Base-by-base conservation (phyloP, 2,888 invertebrate species). In the Crossocerus cetratus region DNA sequence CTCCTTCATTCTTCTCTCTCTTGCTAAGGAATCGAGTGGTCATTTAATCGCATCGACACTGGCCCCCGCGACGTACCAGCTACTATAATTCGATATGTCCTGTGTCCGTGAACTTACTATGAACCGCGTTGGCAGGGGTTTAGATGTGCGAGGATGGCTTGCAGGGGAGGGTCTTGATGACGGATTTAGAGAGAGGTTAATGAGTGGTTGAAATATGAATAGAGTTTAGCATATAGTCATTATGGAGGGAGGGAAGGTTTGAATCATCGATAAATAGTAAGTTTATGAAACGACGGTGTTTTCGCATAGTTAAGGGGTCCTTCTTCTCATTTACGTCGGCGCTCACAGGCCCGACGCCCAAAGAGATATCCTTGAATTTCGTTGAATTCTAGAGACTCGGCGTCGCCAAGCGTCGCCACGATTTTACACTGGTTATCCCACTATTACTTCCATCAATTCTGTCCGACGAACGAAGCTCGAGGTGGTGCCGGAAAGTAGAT, bases 131-230 rank as follows among this genome's bases (percentile, higher is more conserved):
- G 70, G 70, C 64, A 55, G 63, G 68, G 74, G 69, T 18, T 57
- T 59, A 72, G 61, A 23, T 45, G 53, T 57, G 32, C 32, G 49
- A 57, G 68, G 74, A 56, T 66, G n/a, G 43, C 65, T 32, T 64
- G 55, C 54, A 61, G 32, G 69, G 49, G 59, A 54, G 59, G 22
- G 67, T 66, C 55, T 76, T 54, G 70, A 72, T 66, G 73, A 76
- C 58, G 81, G 77, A 75, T 68, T 72, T 64, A 76, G 67, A 78
- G 80, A 78, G 69, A 77, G 77, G 84, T 87, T 88, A 32, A 88
- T 83, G 87, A 87, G 80, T 89, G 89, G 89, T 89, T 89, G 86
- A 88, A 86, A 82, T 87, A 87, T 88, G 85, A 86, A 90, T 88
- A 89, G 88, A 89, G 89, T 90, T 87, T 89, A 90, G 89, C 84